phyloP scores from a whole-genome alignment of 2,888 invertebrate genomes.

The Lochmaea crataegi region DNA sequence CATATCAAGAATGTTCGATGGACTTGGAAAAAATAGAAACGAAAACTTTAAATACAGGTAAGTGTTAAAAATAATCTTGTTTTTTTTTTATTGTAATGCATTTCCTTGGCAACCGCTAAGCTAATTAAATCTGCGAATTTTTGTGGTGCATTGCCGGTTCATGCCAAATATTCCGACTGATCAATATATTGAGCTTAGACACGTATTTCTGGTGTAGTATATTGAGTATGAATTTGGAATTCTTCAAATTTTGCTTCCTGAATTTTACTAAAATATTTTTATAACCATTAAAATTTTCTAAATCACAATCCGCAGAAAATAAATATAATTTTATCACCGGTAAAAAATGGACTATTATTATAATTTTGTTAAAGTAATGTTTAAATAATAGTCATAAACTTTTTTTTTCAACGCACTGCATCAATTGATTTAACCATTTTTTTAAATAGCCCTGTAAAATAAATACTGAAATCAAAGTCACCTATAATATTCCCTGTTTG shows the following conservation, averaged over 20 bases:
- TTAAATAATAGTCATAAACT: background rate
- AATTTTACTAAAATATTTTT: background rate
- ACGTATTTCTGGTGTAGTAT: slow-evolving; percentile 24
- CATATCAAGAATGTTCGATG: slow-evolving; percentile 38
- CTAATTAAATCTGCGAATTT: slow-evolving; percentile 14
- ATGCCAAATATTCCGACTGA: slow-evolving; percentile 36
- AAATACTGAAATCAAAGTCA: background rate
- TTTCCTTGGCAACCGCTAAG: slow-evolving; percentile 4
- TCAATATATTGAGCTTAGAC: slow-evolving; percentile 43
- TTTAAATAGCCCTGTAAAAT: background rate
- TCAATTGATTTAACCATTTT: background rate
- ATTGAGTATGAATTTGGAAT: background rate
- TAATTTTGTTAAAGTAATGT: too few species aligned
- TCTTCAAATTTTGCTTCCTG: background rate
- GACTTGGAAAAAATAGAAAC: slow-evolving; percentile 32
- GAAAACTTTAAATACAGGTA: slow-evolving; percentile 38
- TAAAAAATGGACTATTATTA: background rate
- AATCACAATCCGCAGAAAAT: too few species aligned
- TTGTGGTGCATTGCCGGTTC: slow-evolving; percentile 38
- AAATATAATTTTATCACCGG: background rate
- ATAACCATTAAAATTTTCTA: background rate
- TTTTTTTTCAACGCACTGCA: background rate
- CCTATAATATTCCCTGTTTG: background rate
- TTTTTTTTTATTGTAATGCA: slow-evolving; percentile 16
- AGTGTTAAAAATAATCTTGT: slow-evolving; percentile 17